Conservation (phyloP, 2,888 invertebrate genomes). For the Epirrhoe tristata region DNA sequence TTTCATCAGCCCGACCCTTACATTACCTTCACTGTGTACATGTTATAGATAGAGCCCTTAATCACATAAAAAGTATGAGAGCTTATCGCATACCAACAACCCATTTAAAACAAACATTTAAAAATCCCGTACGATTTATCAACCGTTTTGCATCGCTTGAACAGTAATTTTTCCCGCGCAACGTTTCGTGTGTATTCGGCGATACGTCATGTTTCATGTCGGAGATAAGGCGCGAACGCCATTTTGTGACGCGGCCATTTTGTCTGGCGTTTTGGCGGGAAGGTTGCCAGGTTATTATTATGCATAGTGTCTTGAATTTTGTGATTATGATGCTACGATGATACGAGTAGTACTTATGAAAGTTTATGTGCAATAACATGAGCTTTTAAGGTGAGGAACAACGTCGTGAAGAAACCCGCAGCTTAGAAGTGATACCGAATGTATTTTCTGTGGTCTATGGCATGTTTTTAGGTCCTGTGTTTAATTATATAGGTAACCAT, state of each 20-base stretch:
- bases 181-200: conserved; percentile 35
- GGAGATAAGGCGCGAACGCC: conserved; percentile 44
- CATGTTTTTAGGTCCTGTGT: too few relatives aligned
- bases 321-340: conserved; percentile 7
- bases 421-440: too few relatives aligned
- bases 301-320: conserved; percentile 17
- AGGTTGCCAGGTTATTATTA: conserved; percentile 21
- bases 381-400: background rate
- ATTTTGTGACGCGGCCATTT: conserved; percentile 42
- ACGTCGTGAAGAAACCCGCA: too few relatives aligned
- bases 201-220: conserved; percentile 46
- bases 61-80: background rate
- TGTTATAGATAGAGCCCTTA: background rate
- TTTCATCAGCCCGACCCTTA: background rate
- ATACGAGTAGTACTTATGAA: background rate
- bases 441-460: too few relatives aligned
- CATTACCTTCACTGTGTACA: background rate
- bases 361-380: too few relatives aligned
- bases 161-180: conserved; percentile 39
- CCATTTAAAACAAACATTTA: conserved; percentile 23
- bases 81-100: background rate
- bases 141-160: conserved; percentile 30
- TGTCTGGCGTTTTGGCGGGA: conserved; percentile 39
- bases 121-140: conserved; percentile 27
- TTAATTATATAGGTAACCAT: too few relatives aligned